Evolutionary conservation across 2,797 vertebrate species (phyloP).

Genomic region (Silurus aristotelis): DNA sequence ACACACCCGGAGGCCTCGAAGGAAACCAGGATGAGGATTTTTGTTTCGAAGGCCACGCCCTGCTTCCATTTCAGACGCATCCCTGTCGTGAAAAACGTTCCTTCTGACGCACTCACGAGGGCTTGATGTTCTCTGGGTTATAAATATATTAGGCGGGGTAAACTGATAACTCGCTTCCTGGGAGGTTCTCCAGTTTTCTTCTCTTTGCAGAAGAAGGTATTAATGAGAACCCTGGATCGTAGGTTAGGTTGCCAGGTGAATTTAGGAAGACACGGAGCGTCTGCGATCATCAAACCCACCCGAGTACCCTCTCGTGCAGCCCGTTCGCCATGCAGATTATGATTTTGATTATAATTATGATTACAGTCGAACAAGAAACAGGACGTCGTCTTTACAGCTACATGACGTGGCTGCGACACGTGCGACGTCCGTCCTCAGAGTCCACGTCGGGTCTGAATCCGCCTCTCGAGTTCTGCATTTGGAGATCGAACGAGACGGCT

Average conservation of each 20-base stretch:
- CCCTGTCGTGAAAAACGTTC: neutral
- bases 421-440: too few species aligned
- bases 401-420: neutral
- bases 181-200: too few species aligned
- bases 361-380: too few species aligned
- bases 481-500: neutral
- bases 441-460: too few species aligned
- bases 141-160: too few species aligned
- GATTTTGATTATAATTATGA: too few species aligned
- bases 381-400: neutral
- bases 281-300: neutral
- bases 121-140: too few species aligned
- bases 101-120: too few species aligned
- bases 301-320: neutral
- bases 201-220: neutral
- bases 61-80: neutral
- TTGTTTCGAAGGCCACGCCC: neutral
- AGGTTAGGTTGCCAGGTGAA: neutral
- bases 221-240: slow-evolving; percentile 15
- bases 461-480: too few species aligned
- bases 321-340: too few species aligned
- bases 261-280: slow-evolving; percentile 15
- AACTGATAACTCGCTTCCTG: too few species aligned
- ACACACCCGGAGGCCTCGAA: neutral
- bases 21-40: neutral